A percentile compares a stretch with the other conserved stretches of the same genome.
Evolutionary conservation across 2,888 invertebrate genomes (phyloP).

Genomic region (Lypha dubia): DNA sequence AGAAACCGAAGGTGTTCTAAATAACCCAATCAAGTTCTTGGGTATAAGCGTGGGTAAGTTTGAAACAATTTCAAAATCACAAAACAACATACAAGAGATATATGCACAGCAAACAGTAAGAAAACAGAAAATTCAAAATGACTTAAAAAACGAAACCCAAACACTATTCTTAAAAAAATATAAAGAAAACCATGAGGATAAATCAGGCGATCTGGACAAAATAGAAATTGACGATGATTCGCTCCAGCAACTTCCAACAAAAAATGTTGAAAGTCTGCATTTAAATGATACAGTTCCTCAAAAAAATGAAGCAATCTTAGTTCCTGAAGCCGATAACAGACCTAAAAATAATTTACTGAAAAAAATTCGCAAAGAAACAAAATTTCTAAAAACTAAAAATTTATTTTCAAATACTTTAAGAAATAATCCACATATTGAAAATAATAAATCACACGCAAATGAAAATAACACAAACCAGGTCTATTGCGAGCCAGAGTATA

Average conservation of each 20-base stretch:
- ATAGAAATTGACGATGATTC: neutral
- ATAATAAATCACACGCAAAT: neutral
- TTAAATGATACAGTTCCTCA: slow-evolving; percentile 47
- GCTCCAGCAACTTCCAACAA: neutral
- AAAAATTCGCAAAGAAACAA: slow-evolving; percentile 18
- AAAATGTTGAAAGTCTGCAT: slow-evolving; percentile 65
- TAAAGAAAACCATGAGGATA: neutral
- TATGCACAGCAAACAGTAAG: slow-evolving; percentile 84
- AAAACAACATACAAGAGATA: slow-evolving; percentile 85
- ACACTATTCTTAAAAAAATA: neutral
- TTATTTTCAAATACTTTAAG: slow-evolving; percentile 72
- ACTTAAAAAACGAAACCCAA: slow-evolving; percentile 14
- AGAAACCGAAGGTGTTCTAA: slow-evolving; percentile 78
- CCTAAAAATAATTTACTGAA: neutral
- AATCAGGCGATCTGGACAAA: slow-evolving; percentile 21
- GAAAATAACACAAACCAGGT: neutral
- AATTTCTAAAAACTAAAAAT: slow-evolving; percentile 45
- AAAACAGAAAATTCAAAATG: slow-evolving; percentile 72
- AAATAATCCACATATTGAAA: slow-evolving; percentile 32
- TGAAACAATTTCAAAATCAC: slow-evolving; percentile 85
- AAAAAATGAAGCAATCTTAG: neutral
- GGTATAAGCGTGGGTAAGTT: slow-evolving; percentile 93
- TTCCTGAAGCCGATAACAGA: too few relatives aligned
- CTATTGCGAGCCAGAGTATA: too few relatives aligned
- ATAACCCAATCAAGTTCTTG: slow-evolving; percentile 87